Evolutionary conservation across 1,140 invertebrate species (phyloP).

Genomic region (Parasteatoda tepidariorum): DNA sequence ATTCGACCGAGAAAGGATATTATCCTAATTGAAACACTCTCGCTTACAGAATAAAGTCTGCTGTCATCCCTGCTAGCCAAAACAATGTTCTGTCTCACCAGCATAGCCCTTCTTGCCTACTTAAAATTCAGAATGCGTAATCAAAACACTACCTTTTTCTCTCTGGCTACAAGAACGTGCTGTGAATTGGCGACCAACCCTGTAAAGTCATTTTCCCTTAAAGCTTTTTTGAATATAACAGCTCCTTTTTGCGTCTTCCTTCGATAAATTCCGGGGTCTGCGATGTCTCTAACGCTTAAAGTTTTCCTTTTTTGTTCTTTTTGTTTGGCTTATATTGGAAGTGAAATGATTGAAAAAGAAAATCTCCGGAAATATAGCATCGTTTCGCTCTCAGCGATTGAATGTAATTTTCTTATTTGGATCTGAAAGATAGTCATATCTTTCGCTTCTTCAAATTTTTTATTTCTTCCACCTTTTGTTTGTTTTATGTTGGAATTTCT

Average conservation of each 20-base stretch:
- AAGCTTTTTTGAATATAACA: slow-evolving; percentile 39
- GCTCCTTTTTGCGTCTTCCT: background rate
- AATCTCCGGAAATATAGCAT: background rate
- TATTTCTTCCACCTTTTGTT: too few relatives aligned
- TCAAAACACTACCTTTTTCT: slow-evolving; percentile 1
- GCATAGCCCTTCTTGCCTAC: background rate
- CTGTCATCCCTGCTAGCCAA: slow-evolving; percentile 33
- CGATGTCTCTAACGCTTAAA: background rate
- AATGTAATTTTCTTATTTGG: too few relatives aligned
- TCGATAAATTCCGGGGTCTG: background rate
- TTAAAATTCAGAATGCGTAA: slow-evolving; percentile 33
- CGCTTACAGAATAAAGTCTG: slow-evolving; percentile 12
- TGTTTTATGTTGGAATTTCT: too few relatives aligned
- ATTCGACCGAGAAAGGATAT: slow-evolving; percentile 27
- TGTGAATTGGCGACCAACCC: background rate
- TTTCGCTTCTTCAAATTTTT: too few relatives aligned
- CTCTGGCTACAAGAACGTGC: slow-evolving; percentile 4
- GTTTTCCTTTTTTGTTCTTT: background rate
- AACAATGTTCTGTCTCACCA: slow-evolving; percentile 40
- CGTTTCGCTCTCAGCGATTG: background rate
- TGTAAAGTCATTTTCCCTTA: slow-evolving; percentile 40
- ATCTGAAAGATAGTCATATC: too few relatives aligned
- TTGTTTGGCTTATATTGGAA: background rate
- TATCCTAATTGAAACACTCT: slow-evolving; percentile 54
- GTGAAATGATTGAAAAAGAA: background rate